Conservation (phyloP, 1,140 invertebrate species). For the Platyscapa corneri region DNA sequence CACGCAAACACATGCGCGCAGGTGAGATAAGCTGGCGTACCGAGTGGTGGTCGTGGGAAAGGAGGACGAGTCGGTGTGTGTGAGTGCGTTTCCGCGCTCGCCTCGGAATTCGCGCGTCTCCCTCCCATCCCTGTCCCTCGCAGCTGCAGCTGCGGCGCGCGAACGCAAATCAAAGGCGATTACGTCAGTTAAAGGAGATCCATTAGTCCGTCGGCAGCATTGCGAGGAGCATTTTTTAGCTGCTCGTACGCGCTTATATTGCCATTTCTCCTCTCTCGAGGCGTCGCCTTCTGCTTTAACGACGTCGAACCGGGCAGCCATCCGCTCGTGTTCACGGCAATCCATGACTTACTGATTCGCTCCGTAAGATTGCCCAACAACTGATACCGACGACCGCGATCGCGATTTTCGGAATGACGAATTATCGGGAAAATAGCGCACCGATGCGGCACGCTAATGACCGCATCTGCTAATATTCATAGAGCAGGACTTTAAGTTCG, state of each 20-base stretch:
- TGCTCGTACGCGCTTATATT: not conserved
- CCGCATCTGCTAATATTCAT: not conserved
- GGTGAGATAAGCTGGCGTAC: not conserved
- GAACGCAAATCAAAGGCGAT: conserved; percentile 35
- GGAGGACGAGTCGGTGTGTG: too few relatives aligned
- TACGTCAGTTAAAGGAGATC: conserved; percentile 23
- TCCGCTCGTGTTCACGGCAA: not conserved
- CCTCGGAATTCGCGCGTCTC: not conserved
- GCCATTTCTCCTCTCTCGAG: conserved; percentile 8
- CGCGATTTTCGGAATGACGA: not conserved
- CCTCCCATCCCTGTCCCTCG: not conserved
- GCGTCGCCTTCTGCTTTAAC: not conserved
- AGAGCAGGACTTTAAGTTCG: not conserved
- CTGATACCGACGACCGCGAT: not conserved
- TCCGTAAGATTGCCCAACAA: not conserved
- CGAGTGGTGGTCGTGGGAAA: not conserved
- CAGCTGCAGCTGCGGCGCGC: not conserved
- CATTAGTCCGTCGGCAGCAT: not conserved
- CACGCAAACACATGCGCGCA: too few relatives aligned
- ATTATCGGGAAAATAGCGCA: not conserved
- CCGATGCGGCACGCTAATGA: not conserved
- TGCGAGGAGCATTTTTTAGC: not conserved
- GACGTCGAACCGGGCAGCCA: not conserved
- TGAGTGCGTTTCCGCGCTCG: not conserved
- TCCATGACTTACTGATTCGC: not conserved